phyloP scores from a whole-genome alignment of 2,113 vertebrate genomes.

The Antennarius striatus region DNA sequence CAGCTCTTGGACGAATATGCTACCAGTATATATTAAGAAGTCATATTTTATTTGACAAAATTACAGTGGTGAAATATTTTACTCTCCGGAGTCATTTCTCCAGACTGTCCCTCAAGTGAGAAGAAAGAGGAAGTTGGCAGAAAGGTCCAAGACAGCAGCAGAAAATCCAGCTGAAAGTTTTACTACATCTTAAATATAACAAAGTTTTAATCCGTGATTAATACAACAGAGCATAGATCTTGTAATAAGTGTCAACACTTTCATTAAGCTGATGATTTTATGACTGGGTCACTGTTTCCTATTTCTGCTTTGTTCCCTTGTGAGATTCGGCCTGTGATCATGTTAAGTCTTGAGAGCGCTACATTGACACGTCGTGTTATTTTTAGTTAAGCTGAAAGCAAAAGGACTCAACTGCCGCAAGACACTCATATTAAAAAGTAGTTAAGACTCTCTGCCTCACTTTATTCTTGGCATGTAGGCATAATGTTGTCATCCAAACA shows the following conservation, averaged over 20 bases:
- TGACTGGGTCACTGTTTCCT: conserved; percentile 16
- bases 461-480: background rate
- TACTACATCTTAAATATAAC: conserved; percentile 29
- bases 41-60: conserved; percentile 28
- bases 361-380: background rate
- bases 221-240: conserved; percentile 27
- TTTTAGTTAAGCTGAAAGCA: conserved; percentile 10
- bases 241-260: conserved; percentile 28
- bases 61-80: conserved; percentile 1
- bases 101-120: conserved; percentile 7
- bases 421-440: conserved; percentile 5
- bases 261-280: conserved; percentile 31
- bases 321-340: conserved; percentile 15
- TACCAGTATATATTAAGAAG: conserved; percentile 3
- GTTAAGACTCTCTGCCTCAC: background rate
- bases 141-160: conserved; percentile 1
- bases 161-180: conserved; percentile 22
- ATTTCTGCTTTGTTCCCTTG: conserved; percentile 11
- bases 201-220: too few relatives aligned
- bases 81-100: conserved; percentile 1
- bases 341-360: conserved; percentile 14
- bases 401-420: background rate
- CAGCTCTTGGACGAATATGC: conserved; percentile 24
- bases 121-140: background rate
- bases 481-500: too few relatives aligned